Base-by-base conservation (phyloP, 2,113 vertebrate genomes). In the Salvelinus alpinus region DNA sequence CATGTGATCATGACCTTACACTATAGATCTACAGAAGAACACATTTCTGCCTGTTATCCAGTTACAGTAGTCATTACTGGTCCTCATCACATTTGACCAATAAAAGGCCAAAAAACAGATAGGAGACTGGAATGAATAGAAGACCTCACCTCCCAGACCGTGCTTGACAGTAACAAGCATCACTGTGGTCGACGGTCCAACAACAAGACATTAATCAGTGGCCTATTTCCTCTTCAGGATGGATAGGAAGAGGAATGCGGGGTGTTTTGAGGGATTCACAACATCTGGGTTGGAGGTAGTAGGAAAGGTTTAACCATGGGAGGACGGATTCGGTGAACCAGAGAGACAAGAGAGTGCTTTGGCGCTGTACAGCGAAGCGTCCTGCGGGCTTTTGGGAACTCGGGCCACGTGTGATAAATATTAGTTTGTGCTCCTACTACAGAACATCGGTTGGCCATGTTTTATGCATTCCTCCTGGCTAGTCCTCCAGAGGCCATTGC, bases 391-490 rank as follows among this genome's bases (percentile, higher is more conserved):
- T 73, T 44, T 60, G 31, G 59, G 71, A 54, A 14, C 60, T 34
- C 7, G 59, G 22, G 20, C 47, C 31, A 66, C 38, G 22, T 20
- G 12, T 24, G 68, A 54, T 70, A 59, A n/a, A 67, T 73, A 57
- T 70, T 14, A 59, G 7, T 76, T 66, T 79, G 70, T 34, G 25
- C 4, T 68, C n/a, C 14, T 47, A 59, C 60, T 71, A 14, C 38
- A 64, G 67, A 27, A 73, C 31, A 29, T 24, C 29, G 13, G 51
- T 20, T 31, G 51, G 38, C 38, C 12, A 25, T 47, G 13, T 73
- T 25, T 16, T 73, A 1, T 73, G 71, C 66, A 64, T 64, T 64
- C 8, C 29, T 62, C 12, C 4, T 44, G 18, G 16, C 13, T 16
- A 18, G 14, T 29, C 16, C 9, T 31, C 64, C 12, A 13, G 24